Evolutionary conservation across 2,113 vertebrate genomes (phyloP), one percentile per base, ranked within the genome.

Genomic region (Rhizomys pruinosus): DNA sequence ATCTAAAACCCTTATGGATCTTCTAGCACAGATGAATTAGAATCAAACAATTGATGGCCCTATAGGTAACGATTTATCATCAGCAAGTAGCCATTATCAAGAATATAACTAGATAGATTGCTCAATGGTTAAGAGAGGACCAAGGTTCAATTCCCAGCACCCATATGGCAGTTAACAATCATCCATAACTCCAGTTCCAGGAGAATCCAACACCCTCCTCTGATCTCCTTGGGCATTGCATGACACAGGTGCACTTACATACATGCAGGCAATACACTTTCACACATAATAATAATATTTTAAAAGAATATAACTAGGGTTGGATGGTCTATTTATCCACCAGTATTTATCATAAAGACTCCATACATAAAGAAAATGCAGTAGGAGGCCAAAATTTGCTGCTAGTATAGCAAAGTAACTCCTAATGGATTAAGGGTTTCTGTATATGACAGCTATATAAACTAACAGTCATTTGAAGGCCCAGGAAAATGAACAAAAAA

Each of bases 401-500:
- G 86, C 68, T 20, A 55, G 12, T 86, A 68, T n/a, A n/a, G 29
- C 47, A 79, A 71, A 88, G 44, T 72, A 42, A 17, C 57, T 88
- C 82, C 5, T 68, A 76, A 72, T 59, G 39, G 32, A 76, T 37
- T 87, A 74, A 59, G 87, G 22, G 11, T 1, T 81, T 73, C 27
- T 94, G 42, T 23, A 57, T 16, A 23, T 44, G 76, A 76, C 25
- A 88, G 42, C 42, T 44, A 73, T 37, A 76, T 20, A 61, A 85
- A 82, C 29, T 39, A 82, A 80, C 7, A 47, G 42, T 55, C 44
- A 68, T 82, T 81, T 29, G 20, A 94, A 96, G 73, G 39, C 37
- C 63, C 52, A 68, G 63, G 37, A 80, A 94, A 94, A 80, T 80
- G 55, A 92, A 74, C 19, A 64, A 32, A 74, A 88, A 93, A 61